Conservation (phyloP, 1,140 invertebrate genomes). For the Neelides sp. region DNA sequence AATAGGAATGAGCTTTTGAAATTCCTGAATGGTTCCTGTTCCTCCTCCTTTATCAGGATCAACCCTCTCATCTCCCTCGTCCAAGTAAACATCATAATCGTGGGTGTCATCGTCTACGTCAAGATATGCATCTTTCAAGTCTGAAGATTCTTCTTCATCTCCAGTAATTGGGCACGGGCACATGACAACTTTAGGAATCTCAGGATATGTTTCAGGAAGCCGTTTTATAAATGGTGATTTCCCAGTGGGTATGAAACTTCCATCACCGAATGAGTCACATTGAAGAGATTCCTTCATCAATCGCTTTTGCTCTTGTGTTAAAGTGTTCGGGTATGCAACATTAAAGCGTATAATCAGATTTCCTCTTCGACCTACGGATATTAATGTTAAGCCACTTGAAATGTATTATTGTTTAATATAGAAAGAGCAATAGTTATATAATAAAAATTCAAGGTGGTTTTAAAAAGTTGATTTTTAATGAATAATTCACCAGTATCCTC, state of each 20-base stretch:
- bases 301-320: constrained; percentile 39
- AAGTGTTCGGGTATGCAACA: constrained; percentile 44
- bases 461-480: neutral
- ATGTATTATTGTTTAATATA: too few species aligned
- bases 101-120: too few species aligned
- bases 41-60: too few species aligned
- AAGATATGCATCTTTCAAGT: too few species aligned
- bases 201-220: constrained; percentile 5
- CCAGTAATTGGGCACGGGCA: too few species aligned
- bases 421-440: too few species aligned
- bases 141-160: too few species aligned
- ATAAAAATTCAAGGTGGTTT: neutral
- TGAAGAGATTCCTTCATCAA: constrained; percentile 38
- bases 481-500: constrained; percentile 36
- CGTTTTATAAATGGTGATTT: neutral
- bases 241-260: neutral
- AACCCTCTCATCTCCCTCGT: too few species aligned
- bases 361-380: constrained; percentile 34
- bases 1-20: too few species aligned
- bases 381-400: neutral
- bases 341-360: constrained; percentile 44
- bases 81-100: too few species aligned
- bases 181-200: too few species aligned
- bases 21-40: too few species aligned
- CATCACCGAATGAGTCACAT: neutral